Evolutionary conservation across 2,113 vertebrate species (phyloP).

Genomic region (Poicephalus gulielmi): DNA sequence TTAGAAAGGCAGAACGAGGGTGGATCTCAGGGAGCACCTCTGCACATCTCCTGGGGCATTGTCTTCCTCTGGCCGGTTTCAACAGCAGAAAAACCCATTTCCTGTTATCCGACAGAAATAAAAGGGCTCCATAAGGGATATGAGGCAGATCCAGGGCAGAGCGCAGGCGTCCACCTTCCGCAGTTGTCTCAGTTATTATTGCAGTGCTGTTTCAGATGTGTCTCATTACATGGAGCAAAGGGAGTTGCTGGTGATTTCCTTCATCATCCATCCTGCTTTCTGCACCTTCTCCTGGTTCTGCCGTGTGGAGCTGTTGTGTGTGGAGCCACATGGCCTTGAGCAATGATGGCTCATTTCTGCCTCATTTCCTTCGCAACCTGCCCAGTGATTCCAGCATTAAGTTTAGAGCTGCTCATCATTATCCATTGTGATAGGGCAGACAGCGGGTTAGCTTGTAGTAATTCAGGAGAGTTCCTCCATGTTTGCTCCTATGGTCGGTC

Average conservation of each 20-base stretch:
- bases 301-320: rapidly evolving
- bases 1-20: not conserved
- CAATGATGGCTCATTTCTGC: not conserved
- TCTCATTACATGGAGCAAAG: rapidly evolving
- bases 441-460: not conserved
- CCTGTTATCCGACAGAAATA: not conserved
- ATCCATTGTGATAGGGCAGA: not conserved
- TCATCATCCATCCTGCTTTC: not conserved
- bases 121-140: rapidly evolving
- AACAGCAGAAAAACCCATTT: not conserved
- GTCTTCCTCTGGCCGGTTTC: not conserved
- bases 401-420: not conserved
- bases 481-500: not conserved
- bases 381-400: not conserved
- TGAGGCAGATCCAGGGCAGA: not conserved
- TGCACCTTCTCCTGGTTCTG: not conserved
- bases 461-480: not conserved
- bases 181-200: not conserved
- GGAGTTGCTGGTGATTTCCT: not conserved
- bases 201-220: rapidly evolving
- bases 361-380: not conserved
- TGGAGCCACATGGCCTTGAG: not conserved
- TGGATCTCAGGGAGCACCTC: not conserved
- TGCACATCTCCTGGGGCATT: not conserved
- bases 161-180: rapidly evolving